Evolutionary conservation across 2,113 vertebrate species (phyloP).

Genomic region (Diadophis punctatus): DNA sequence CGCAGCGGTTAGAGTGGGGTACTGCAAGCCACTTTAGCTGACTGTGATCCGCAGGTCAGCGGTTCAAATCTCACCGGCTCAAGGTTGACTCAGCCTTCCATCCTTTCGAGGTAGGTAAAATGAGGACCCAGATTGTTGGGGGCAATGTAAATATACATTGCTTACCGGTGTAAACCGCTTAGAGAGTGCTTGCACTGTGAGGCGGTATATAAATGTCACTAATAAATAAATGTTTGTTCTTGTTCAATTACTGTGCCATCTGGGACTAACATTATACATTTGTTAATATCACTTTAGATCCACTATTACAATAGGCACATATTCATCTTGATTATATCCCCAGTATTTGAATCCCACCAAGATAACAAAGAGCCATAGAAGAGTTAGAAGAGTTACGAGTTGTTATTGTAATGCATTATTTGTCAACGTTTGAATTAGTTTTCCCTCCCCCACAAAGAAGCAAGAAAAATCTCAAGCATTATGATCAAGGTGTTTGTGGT

Average conservation of each 20-base stretch:
- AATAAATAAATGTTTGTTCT: too few relatives aligned
- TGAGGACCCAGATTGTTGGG: too few relatives aligned
- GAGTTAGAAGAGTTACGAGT: neutral
- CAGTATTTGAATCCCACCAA: neutral
- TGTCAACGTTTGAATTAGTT: neutral
- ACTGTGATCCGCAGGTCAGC: too few relatives aligned
- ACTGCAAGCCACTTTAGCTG: too few relatives aligned
- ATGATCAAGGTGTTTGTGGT: neutral
- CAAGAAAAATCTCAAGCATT: neutral
- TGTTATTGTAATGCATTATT: neutral
- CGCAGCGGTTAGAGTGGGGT: too few relatives aligned
- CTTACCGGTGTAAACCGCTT: too few relatives aligned
- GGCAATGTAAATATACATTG: too few relatives aligned
- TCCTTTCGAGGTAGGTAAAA: too few relatives aligned
- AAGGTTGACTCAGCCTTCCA: too few relatives aligned
- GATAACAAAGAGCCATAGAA: neutral
- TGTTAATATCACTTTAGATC: neutral
- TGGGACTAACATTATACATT: neutral
- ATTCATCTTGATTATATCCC: neutral
- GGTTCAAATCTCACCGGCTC: too few relatives aligned
- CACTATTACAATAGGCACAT: neutral
- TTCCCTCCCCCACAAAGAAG: neutral
- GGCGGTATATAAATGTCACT: too few relatives aligned
- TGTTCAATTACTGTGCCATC: neutral
- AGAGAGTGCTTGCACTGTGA: too few relatives aligned